phyloP scores from a whole-genome alignment of 2,797 vertebrate species.

The Phyllotis vaccarum region DNA sequence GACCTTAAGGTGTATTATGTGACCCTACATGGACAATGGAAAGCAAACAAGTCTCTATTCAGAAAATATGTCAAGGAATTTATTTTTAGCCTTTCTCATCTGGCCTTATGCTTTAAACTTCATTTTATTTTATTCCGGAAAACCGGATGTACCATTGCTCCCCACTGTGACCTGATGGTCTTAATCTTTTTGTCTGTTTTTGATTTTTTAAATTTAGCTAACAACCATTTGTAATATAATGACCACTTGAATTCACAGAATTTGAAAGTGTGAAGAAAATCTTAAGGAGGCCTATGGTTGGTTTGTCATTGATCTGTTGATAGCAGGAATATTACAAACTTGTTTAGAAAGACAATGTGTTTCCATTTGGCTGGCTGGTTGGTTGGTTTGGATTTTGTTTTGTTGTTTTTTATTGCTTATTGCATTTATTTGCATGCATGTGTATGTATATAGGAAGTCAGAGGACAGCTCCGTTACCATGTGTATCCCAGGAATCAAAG shows the following conservation, averaged over 20 bases:
- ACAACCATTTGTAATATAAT: background rate
- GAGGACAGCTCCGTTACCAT: background rate
- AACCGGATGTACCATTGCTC: conserved; percentile 51
- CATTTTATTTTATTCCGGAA: conserved; percentile 61
- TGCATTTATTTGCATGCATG: background rate
- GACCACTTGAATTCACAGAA: conserved; percentile 36
- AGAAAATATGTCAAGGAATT: conserved; percentile 21
- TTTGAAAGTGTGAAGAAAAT: background rate
- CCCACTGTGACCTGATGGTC: conserved; percentile 53
- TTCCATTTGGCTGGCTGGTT: background rate
- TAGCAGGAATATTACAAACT: background rate
- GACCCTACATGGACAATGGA: background rate
- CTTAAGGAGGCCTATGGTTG: background rate
- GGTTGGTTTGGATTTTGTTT: background rate
- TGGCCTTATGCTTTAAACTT: conserved; percentile 48
- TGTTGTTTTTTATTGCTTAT: background rate
- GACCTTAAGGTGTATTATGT: background rate
- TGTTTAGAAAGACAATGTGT: conserved; percentile 50
- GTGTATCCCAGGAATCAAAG: background rate
- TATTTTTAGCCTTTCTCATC: conserved; percentile 51
- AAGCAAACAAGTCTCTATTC: conserved; percentile 23
- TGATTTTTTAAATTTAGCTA: conserved; percentile 32
- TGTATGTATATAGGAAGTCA: background rate
- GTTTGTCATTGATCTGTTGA: background rate
- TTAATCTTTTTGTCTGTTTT: background rate